A percentile compares a stretch with the other conserved stretches of the same genome.
phyloP scores from a whole-genome alignment of 2,888 invertebrate genomes.

The Elgonia sp. region DNA sequence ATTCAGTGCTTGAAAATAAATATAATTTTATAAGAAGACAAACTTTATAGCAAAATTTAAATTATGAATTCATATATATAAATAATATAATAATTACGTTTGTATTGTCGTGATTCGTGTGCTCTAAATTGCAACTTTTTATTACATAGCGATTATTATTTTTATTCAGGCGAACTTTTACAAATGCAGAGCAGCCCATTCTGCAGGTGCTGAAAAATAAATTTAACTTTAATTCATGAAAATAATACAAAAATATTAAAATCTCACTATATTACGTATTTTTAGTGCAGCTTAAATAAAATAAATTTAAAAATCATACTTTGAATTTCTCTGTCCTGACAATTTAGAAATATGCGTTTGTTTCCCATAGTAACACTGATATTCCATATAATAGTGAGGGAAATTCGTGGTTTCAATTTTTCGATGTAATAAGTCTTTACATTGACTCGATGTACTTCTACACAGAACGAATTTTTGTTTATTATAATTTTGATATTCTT shows the following conservation, averaged over 20 bases:
- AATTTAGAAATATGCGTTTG: background rate
- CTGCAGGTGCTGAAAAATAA: slow-evolving; percentile 31
- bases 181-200: slow-evolving; percentile 23
- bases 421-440: background rate
- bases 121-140: slow-evolving; percentile 5
- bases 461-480: background rate
- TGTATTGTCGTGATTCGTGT: slow-evolving; percentile 31
- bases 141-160: background rate
- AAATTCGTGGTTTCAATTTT: background rate
- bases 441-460: background rate
- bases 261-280: background rate
- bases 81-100: slow-evolving; percentile 11
- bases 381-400: slow-evolving; percentile 18
- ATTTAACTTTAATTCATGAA: slow-evolving; percentile 1
- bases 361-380: slow-evolving; percentile 21
- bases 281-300: no score
- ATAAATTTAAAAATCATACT: background rate
- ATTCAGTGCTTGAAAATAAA: no score
- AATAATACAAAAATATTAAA: background rate
- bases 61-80: no score
- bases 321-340: slow-evolving; percentile 4
- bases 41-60: no score
- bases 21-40: no score
- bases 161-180: slow-evolving; percentile 26
- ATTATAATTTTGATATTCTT: background rate